Base-by-base conservation (phyloP, 2,888 invertebrate genomes). In the Anagyrus pseudococci region DNA sequence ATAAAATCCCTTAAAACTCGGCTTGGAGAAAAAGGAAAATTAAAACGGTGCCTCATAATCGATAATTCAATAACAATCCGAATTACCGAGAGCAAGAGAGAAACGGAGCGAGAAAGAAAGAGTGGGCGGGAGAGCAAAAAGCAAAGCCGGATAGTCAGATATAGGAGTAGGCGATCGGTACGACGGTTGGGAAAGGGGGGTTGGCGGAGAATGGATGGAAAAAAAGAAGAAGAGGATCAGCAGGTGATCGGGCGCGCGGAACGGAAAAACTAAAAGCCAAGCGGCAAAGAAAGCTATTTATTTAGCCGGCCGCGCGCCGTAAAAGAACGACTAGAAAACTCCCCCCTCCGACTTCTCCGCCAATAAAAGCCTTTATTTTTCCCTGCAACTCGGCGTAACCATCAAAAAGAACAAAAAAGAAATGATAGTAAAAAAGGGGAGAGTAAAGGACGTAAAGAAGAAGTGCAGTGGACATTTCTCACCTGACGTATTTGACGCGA, bases 401-500 rank as follows among this genome's bases (percentile, higher is more conserved):
- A n/a, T 20, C 48, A 40, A 47, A 23, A 58, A 44, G 61, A 68
- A 7, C 8, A 59, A 54, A 54, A 59, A 64, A 54, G 17, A 23
- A 20, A 23, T 4, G 4, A 20, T 4, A 46, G 15, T 4, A 22
- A 46, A n/a, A 23, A 47, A 25, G n/a, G 2, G 10, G 47, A n/a
- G 25, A 4, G 4, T 25, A 44, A 25, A 15, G 68, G 70, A 71
- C 15, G 19, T 20, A 57, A 25, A 50, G 44, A n/a, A n/a, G n/a
- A n/a, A 8, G 15, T 25, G 41, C 33, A 40, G 40, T 57, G 72
- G 2, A 15, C 15, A 8, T 37, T 8, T n/a, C 78, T 83, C 83
- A 94, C 94, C 94, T 93, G 70, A 97, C 91, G 72, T 93, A 85
- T 80, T 94, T 93, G 69, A 96, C 89, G 82, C 93, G 88, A 77